Conservation (phyloP, 2,113 vertebrate genomes). For the Paralichthys olivaceus region DNA sequence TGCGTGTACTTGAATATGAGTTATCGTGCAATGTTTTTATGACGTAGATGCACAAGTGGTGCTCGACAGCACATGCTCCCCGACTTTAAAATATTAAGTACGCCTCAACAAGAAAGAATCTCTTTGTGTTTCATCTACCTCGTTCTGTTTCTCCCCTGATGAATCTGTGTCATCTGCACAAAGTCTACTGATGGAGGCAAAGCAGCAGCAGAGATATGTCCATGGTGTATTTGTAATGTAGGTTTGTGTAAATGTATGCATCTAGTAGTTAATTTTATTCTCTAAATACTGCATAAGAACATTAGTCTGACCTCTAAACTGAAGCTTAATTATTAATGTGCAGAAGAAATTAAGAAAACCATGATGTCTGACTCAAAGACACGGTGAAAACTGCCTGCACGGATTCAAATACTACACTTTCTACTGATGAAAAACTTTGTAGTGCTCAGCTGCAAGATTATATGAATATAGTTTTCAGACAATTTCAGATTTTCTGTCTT, state of each 20-base stretch:
- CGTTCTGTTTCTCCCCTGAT: constrained; percentile 25
- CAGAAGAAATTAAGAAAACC: too few species aligned
- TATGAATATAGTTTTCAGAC: too few species aligned
- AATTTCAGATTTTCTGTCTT: too few species aligned
- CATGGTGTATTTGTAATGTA: neutral
- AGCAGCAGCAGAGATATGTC: neutral
- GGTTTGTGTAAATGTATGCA: neutral
- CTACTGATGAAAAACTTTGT: too few species aligned
- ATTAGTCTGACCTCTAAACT: neutral
- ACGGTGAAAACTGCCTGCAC: constrained; percentile 6
- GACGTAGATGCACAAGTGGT: constrained; percentile 22
- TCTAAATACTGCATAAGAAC: neutral
- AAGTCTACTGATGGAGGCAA: constrained; percentile 12
- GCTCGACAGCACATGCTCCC: constrained; percentile 21
- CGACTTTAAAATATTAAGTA: constrained; percentile 58
- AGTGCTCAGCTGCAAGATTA: too few species aligned
- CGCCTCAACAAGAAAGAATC: constrained; percentile 39
- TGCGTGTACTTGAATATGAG: neutral
- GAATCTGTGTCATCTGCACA: constrained; percentile 26
- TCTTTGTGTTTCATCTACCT: constrained; percentile 39
- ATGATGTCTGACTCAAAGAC: neutral
- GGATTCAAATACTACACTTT: constrained; percentile 12
- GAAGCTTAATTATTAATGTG: neutral
- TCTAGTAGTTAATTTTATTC: neutral
- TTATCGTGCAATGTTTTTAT: constrained; percentile 28